Conservation (phyloP, 2,113 vertebrate species). For the Cochlearius cochlearius region DNA sequence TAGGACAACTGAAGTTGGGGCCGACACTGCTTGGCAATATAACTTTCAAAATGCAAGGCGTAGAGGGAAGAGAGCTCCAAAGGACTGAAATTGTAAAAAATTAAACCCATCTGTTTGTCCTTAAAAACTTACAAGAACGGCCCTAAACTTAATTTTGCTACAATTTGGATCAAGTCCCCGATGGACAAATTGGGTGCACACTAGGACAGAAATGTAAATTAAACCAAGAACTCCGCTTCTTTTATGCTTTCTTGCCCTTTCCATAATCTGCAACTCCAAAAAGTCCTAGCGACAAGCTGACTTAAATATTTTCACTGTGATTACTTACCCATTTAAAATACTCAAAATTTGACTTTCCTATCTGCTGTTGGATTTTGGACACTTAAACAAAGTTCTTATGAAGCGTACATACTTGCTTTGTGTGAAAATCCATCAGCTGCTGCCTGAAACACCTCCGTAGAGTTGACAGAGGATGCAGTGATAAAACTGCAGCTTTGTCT, state of each 20-base stretch:
- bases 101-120: neutral
- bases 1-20: neutral
- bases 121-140: neutral
- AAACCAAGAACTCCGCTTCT: neutral
- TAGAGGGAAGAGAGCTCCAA: neutral
- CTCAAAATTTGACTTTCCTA: neutral
- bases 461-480: neutral
- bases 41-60: neutral
- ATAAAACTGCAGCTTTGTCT: neutral
- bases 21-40: neutral
- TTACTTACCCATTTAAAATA: neutral
- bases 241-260: neutral
- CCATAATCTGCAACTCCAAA: neutral
- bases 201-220: neutral
- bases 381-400: neutral
- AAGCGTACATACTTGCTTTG: neutral
- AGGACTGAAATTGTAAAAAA: neutral
- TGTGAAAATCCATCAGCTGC: neutral
- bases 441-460: neutral
- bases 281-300: neutral
- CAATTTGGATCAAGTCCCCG: neutral
- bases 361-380: neutral
- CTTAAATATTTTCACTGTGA: neutral
- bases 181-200: neutral
- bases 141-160: neutral